Base-by-base conservation (phyloP, 2,888 invertebrate genomes). In the Drosophila histrio region DNA sequence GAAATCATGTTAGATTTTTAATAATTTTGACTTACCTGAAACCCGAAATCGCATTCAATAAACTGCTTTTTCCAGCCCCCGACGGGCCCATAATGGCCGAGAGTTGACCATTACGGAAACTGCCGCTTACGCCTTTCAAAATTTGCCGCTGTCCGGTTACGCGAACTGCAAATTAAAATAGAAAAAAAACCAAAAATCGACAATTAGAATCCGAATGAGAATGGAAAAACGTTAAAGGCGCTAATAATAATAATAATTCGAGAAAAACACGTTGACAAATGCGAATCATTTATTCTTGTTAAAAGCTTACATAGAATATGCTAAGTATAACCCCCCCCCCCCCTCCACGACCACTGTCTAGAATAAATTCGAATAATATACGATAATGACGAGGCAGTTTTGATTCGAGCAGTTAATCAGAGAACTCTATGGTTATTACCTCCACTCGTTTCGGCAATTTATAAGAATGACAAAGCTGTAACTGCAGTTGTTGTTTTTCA, bases 1-100 rank as follows among this genome's bases (percentile, higher is more conserved):
- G 5, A 47, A 32, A 17, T 13, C 34, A 19, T 5, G 9, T 43
- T 30, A 30, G 56, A 32, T 47, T 43, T 43, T 32, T 22, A 11
- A n/a, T 26, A 38, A 24, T 11, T 39, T 22, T 2, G 36, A 34
- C 74, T 90, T 91, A 95, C 96, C 94, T 94, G 92, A 94, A 96
- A 87, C 96, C 96, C 49, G 96, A 96, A 69, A 96, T 93, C 9
- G 95, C 95, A 90, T 96, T 96, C 79, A 96, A 93, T 4, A 96
- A 93, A 67, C 95, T 95, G 86, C 95, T 95, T 91, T 96, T 96
- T 68, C 96, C 95, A 13, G 95, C 95, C 36, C 95, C 95, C 1
- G 95, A 94, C 8, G 94, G 95, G 38, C 95, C 95, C 93, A 95
- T 94, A 72, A 95, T 95, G 59, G 94, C 95, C 41, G 94, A 93